Evolutionary conservation across 2,113 vertebrate genomes (phyloP).

Genomic region (Microtus ochrogaster): DNA sequence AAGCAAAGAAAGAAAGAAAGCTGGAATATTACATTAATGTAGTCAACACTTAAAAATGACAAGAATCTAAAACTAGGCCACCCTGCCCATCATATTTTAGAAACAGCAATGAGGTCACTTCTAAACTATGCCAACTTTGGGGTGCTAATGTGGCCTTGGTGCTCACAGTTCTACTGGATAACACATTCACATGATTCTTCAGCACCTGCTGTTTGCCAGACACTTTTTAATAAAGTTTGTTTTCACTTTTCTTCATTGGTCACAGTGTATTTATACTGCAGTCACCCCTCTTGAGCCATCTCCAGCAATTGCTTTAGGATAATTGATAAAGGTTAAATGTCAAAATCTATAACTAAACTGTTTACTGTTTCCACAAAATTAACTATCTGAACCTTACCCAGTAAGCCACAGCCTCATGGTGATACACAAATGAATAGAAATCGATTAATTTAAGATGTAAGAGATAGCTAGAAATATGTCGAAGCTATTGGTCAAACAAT

Average conservation of each 20-base stretch:
- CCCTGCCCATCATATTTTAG: conserved; percentile 27
- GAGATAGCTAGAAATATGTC: too few species aligned
- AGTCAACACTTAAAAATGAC: background rate
- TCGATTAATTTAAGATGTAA: too few species aligned
- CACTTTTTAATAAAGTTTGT: background rate
- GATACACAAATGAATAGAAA: too few species aligned
- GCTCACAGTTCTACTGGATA: fast-evolving
- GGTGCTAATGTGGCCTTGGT: background rate
- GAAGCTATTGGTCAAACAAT: too few species aligned
- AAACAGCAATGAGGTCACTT: conserved; percentile 47
- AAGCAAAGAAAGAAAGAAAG: background rate
- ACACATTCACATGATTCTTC: fast-evolving
- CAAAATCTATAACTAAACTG: background rate
- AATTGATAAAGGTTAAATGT: background rate
- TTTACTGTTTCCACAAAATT: conserved; percentile 16
- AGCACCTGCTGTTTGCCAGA: background rate
- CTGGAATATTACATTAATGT: background rate
- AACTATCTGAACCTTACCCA: background rate
- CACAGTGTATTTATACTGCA: background rate
- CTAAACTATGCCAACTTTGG: background rate
- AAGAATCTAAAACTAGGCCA: conserved; percentile 47
- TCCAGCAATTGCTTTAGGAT: background rate
- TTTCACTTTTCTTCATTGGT: background rate
- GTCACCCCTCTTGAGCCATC: background rate
- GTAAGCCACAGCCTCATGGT: too few species aligned